Percentiles rank a stretch among this genome's conserved stretches.
These are phyloP conservation scores for Steinernema khuongi DNA, from an alignment of 1,140 invertebrate genomes.

Conservation along the genomic window DNA sequence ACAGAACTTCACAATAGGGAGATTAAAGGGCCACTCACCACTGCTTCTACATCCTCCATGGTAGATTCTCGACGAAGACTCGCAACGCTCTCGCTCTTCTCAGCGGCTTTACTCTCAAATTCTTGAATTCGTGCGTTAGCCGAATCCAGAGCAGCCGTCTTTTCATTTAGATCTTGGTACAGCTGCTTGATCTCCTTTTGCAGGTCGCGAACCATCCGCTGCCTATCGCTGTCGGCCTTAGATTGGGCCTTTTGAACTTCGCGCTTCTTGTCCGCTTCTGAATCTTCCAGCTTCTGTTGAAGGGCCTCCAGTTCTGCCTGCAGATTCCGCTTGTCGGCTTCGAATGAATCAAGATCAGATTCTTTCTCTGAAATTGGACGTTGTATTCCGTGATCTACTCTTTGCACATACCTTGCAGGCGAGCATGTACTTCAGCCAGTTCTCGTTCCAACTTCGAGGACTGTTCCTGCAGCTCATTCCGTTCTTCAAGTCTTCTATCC, in stretches of 20 bases:
- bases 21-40: not conserved
- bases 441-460: too few species aligned
- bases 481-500: too few species aligned
- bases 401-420: too few species aligned
- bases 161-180: conserved; percentile 38
- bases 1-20: conserved; percentile 2
- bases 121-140: conserved; percentile 2
- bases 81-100: not conserved
- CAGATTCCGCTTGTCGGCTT: too few species aligned
- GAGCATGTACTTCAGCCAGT: too few species aligned
- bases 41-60: conserved; percentile 11
- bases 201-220: conserved; percentile 34
- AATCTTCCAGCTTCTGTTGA: too few species aligned
- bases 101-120: not conserved
- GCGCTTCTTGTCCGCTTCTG: not conserved
- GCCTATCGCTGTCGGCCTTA: conserved; percentile 30
- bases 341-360: too few species aligned
- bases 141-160: conserved; percentile 24
- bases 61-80: not conserved
- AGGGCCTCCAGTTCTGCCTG: too few species aligned
- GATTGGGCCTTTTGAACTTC: conserved; percentile 24
- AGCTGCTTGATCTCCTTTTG: conserved; percentile 39
- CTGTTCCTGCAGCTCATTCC: too few species aligned
- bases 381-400: too few species aligned
- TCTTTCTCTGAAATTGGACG: too few species aligned